Evolutionary conservation across 2,113 vertebrate genomes (phyloP).

Genomic region (Brienomyrus brachyistius): DNA sequence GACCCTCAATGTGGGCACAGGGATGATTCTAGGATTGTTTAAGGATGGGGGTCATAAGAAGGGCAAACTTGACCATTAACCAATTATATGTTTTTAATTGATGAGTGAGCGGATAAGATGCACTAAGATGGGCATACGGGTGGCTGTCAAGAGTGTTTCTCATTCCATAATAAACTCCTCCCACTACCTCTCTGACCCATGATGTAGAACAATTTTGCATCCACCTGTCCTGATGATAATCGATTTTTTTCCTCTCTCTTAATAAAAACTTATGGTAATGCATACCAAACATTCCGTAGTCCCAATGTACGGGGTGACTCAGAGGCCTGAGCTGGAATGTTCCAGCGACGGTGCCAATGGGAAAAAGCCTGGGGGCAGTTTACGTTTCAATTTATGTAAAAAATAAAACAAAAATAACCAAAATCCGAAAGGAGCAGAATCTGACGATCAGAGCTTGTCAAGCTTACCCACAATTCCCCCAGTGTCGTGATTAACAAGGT

Average conservation of each 20-base stretch:
- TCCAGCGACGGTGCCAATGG: background rate
- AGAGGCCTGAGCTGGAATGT: no score
- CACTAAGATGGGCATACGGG: background rate
- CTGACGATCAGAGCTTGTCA: background rate
- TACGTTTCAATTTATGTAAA: background rate
- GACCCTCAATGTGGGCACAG: background rate
- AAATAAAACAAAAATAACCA: background rate
- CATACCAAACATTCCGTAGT: background rate
- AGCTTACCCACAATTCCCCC: background rate
- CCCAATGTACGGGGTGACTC: no score
- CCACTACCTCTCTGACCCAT: background rate
- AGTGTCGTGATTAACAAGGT: background rate
- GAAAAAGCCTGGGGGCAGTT: background rate
- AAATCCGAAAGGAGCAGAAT: background rate
- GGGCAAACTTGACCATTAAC: background rate
- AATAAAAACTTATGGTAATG: background rate
- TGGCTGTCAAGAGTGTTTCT: background rate
- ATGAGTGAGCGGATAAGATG: background rate
- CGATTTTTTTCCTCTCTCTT: background rate
- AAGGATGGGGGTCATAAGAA: background rate
- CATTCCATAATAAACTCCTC: background rate
- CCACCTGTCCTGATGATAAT: background rate
- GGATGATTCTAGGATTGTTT: background rate
- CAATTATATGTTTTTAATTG: background rate
- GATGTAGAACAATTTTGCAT: background rate